Percentiles rank a stretch among this genome's conserved stretches.
phyloP scores from a whole-genome alignment of 2,797 vertebrate species.

The Crenichthys baileyi region DNA sequence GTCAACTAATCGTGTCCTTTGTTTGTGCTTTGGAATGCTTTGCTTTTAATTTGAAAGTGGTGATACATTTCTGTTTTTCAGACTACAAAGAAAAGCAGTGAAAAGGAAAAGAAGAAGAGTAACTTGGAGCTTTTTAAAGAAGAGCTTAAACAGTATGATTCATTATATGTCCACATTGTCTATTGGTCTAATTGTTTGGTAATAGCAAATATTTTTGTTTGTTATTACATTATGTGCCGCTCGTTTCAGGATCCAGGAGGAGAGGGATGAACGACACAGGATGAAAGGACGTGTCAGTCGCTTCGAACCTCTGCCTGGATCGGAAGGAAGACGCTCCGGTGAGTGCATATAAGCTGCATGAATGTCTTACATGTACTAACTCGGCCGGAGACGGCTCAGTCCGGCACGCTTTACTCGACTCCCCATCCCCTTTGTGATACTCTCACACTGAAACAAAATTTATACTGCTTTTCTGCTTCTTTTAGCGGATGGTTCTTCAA shows the following conservation, averaged over 20 bases:
- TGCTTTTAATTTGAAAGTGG: background rate
- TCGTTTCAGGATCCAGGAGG: constrained; percentile 94
- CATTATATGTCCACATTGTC: background rate
- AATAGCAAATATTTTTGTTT: background rate
- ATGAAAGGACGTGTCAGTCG: constrained; percentile 96
- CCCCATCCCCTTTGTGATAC: constrained; percentile 34
- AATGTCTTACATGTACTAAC: constrained; percentile 26
- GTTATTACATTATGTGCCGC: constrained; percentile 11
- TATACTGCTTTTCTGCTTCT: constrained; percentile 79
- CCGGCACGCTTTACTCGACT: constrained; percentile 41
- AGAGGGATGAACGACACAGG: constrained; percentile 95
- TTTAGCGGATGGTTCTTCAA: constrained; percentile 96
- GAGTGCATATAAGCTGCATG: constrained; percentile 70
- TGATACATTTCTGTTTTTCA: constrained; percentile 59
- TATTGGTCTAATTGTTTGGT: background rate
- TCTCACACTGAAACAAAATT: constrained; percentile 74
- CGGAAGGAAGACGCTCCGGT: constrained; percentile 92
- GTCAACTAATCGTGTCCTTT: background rate
- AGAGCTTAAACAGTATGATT: constrained; percentile 96
- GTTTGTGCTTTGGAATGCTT: background rate
- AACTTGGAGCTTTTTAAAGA: constrained; percentile 99
- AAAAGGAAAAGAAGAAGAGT: constrained; percentile 99
- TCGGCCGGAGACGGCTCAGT: constrained; percentile 21
- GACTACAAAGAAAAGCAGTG: constrained; percentile 89
- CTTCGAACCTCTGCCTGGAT: constrained; percentile 92